Evolutionary conservation across 1,140 invertebrate genomes (phyloP).

Genomic region (Drosophila tropicalis): DNA sequence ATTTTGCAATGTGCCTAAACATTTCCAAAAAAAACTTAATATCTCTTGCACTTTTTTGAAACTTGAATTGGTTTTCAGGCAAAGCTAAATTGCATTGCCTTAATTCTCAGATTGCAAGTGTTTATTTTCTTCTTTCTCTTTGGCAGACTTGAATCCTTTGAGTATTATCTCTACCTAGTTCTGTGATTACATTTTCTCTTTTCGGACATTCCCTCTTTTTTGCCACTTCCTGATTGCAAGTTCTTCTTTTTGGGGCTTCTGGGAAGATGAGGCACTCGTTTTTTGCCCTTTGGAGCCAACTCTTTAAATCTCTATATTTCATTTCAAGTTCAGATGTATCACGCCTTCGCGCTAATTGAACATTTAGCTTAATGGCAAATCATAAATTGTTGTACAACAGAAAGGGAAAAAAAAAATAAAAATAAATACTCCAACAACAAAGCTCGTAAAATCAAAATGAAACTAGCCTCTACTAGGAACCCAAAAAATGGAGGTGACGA

Average conservation of each 20-base stretch:
- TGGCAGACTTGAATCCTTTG: background rate
- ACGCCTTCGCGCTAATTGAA: conserved; percentile 73
- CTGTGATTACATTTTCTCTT: conserved; percentile 1
- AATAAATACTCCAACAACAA: conserved; percentile 12
- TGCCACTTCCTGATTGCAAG: conserved; percentile 1
- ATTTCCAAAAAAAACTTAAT: too few species aligned
- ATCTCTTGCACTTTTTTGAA: background rate
- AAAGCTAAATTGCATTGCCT: background rate
- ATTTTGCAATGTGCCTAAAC: too few species aligned
- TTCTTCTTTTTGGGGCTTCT: background rate
- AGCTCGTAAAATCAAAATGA: conserved; percentile 34
- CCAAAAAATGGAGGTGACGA: background rate
- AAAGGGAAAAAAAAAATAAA: conserved; percentile 23
- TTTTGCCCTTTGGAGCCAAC: conserved; percentile 1
- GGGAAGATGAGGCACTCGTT: background rate
- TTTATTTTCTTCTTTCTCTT: background rate
- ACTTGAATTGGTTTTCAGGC: background rate
- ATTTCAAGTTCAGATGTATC: conserved; percentile 54
- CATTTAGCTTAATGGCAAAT: conserved; percentile 74
- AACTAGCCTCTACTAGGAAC: conserved; percentile 29
- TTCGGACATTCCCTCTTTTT: background rate
- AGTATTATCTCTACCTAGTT: background rate
- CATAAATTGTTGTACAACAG: conserved; percentile 63
- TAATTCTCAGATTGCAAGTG: background rate
- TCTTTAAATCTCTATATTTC: conserved; percentile 26